These are phyloP conservation scores for Daktulosphaira vitifoliae DNA, from an alignment of 1,140 invertebrate genomes.

Conservation along the genomic window DNA sequence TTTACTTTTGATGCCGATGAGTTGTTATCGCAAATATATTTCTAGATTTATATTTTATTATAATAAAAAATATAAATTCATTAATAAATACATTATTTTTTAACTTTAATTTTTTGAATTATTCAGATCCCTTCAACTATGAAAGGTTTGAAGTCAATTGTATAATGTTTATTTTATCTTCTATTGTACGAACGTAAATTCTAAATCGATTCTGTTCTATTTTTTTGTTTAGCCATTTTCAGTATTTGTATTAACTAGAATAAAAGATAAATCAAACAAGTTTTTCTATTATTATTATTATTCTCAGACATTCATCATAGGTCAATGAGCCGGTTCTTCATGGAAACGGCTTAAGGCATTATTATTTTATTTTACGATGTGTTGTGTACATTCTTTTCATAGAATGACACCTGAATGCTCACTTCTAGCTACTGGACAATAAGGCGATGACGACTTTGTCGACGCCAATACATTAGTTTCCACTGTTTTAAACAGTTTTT, in stretches of 20 bases:
- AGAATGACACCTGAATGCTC: slow-evolving; percentile 26
- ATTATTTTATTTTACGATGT: slow-evolving; percentile 25
- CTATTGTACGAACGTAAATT: no score
- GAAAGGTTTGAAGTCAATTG: no score
- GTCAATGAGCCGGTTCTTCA: slow-evolving; percentile 23
- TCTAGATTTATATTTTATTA: no score
- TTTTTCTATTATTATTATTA: slow-evolving; percentile 21
- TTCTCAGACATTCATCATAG: slow-evolving; percentile 22
- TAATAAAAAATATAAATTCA: no score
- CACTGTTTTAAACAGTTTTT: neutral
- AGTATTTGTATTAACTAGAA: neutral
- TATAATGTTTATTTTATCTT: no score
- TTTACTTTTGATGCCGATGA: no score
- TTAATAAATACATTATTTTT: no score
- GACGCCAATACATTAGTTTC: slow-evolving; percentile 1
- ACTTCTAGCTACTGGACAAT: slow-evolving; percentile 21
- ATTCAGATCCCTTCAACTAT: no score
- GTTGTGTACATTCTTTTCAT: slow-evolving; percentile 16
- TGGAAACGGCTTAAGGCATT: slow-evolving; percentile 16
- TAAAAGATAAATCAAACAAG: slow-evolving; percentile 21
- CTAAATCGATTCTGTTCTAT: no score
- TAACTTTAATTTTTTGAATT: no score
- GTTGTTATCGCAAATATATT: no score
- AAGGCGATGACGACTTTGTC: neutral
- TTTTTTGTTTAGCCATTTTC: no score